A percentile compares a stretch with the other conserved stretches of the same genome.
Conservation (phyloP, 2,888 invertebrate genomes). For the Incurvaria masculella region DNA sequence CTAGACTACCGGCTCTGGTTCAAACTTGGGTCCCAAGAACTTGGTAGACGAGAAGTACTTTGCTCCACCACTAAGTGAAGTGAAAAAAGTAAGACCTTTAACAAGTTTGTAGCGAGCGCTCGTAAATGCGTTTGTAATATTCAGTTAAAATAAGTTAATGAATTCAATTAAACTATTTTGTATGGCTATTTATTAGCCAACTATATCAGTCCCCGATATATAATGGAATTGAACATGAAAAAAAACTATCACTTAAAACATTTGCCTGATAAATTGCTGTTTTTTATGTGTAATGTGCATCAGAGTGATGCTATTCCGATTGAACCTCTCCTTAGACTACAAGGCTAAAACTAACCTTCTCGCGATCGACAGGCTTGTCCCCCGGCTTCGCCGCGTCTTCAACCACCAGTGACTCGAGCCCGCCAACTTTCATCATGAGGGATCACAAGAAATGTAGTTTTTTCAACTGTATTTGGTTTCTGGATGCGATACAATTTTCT, state of each 20-base stretch:
- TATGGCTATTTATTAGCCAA: too few relatives aligned
- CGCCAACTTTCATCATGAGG: conserved; percentile 56
- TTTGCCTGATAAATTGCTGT: not conserved
- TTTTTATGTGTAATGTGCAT: not conserved
- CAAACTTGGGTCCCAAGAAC: too few relatives aligned
- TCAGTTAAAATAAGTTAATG: too few relatives aligned
- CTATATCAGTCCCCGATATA: too few relatives aligned
- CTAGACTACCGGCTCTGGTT: too few relatives aligned
- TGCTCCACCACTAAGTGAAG: too few relatives aligned
- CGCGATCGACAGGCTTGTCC: conserved; percentile 75
- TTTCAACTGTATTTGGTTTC: not conserved
- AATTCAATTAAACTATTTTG: not conserved
- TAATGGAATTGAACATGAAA: too few relatives aligned
- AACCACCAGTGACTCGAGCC: conserved; percentile 78
- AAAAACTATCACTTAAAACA: not conserved
- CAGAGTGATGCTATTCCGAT: not conserved
- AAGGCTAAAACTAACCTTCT: conserved; percentile 62
- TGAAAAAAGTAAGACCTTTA: too few relatives aligned
- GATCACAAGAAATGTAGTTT: too few relatives aligned
- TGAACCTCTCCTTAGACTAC: not conserved
- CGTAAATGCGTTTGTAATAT: too few relatives aligned
- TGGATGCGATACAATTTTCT: not conserved
- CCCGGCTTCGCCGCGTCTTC: conserved; percentile 75
- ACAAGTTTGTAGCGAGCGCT: too few relatives aligned
- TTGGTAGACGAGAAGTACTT: too few relatives aligned